Base-by-base conservation (phyloP, 2,113 vertebrate species). In the Aptenodytes patagonicus region DNA sequence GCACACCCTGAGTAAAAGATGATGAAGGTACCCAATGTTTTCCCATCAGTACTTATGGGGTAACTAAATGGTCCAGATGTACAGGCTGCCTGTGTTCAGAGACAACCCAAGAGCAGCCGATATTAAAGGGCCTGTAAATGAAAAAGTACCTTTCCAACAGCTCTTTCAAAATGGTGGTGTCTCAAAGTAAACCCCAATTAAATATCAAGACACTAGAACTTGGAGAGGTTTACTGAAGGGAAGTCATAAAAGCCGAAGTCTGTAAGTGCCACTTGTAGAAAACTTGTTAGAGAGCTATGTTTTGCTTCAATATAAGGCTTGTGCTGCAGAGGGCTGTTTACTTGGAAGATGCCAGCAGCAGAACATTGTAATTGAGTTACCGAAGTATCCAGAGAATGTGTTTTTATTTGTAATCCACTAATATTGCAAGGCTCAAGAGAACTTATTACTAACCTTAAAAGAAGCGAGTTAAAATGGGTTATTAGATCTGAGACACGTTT, bases 321-420 rank as follows among this genome's bases (percentile, higher is more conserved):
- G 52, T 61, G 72, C 87, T 93, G 80, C 42, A 83, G 46, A 86
- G 44, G 36, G 73, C 70, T 94, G 93, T 96, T 95, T 91, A 40
- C 55, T 83, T 58, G 87, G 91, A 44, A 81, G 89, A 95, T 83
- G 94, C 73, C 87, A 85, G 90, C 77, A 92, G 92, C 75, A 83
- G 71, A 85, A 44, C 58, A 51, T 47, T 24, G 61, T 97, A 95
- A 96, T 95, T 44, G 65, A 89, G 90, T 93, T 96, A 95, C 55
- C 5, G 3, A 97, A 88, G 75, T 92, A 97, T 97, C 94, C 73
- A 4, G 91, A 83, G 96, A 97, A 97, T 96, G 95, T 95, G 85
- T 93, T 92, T 97, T 96, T 90, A 92, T 85, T 95, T 89, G 83
- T 89, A 95, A 95, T 88, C 96, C 66, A 6, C 86, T 89, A 82